Base-by-base conservation (phyloP, 2,113 vertebrate genomes). In the Pteronura brasiliensis region DNA sequence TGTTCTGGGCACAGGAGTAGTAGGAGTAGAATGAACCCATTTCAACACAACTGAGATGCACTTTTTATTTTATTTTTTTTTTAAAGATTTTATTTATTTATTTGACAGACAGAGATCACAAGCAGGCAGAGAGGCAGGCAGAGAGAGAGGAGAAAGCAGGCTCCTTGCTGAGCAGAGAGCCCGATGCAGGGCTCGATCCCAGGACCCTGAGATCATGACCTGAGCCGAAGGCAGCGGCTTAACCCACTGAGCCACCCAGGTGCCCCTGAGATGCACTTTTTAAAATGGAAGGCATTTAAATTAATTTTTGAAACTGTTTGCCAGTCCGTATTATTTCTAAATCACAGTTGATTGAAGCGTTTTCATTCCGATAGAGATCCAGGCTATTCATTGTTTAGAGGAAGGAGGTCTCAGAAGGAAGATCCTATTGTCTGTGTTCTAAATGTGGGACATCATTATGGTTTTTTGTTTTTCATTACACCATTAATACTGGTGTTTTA, bases 381-480 rank as follows among this genome's bases (percentile, higher is more conserved):
- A 77, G 87, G 21, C 14, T 52, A 12, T 83, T 59, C 7, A n/a
- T 10, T 21, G 9, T 83, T 86, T 20, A 76, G 55, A 52, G 42
- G 76, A 90, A n/a, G 15, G 74, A n/a, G 15, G 23, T 25, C 23
- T 77, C 18, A 34, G 39, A 31, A 47, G 20, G 47, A 61, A 11
- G 25, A 20, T 1, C 6, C 2, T 3, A 11, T 3, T 34, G 29
- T 10, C 13, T 36, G 52, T 34, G 13, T 29, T 44, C 36, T 6
- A 13, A 4, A 34, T 39, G 25, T 69, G 31, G 20, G 42, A 1
- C 14, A 0, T 44, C 27, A 6, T 9, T 90, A 36, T n/a, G 34
- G 47, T 36, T n/a, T 95, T 81, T 44, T 18, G 4, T 59, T 13
- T 1, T 17, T 27, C 1, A 20, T 52, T n/a, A 27, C 1, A 1